Base-by-base conservation (phyloP, 2,888 invertebrate genomes). In the Urechis unicinctus region DNA sequence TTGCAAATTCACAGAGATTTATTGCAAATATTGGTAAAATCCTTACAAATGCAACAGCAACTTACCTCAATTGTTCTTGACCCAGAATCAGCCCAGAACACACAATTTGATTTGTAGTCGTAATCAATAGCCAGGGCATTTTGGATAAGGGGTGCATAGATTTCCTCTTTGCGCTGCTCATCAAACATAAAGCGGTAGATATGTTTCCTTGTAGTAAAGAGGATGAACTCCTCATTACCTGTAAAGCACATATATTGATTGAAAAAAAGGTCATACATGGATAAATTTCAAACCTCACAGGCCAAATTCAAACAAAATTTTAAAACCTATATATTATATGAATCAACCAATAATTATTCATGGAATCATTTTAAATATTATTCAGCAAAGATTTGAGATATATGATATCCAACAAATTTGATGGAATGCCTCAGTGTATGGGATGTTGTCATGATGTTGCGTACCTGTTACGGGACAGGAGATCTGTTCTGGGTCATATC, bases 101-200 rank as follows among this genome's bases (percentile, higher is more conserved):
- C 82, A 71, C 91, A 91, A 69, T 91, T 89, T 64, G 87, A 86
- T 58, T 82, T 83, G 79, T 89, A 83, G 72, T 93, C 91, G 72
- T 87, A 93, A 71, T 92, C 92, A 22, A 92, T 84, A 0, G 91
- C 88, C 46, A 90, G 88, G 0, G 90, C 89, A 71, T 90, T 89
- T 67, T 85, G 85, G 61, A 90, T 81, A 56, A 84, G 84, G 57
- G 84, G 83, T 26, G 82, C 81, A 0, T 89, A 89, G 44, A 89
- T 79, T 21, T 56, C 43, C 21, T 61, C 65, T n/a, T 63, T 56
- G 3, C 50, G 45, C 42, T 57, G 49, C n/a, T 47, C 43, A 1
- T 81, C 64, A 25, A 73, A 80, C 41, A 89, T 73, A 71, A 87
- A 83, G 3, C 87, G 83, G 1, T 87, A 84, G 52, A 93, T 88